Evolutionary conservation across 2,888 invertebrate genomes (phyloP), one percentile per base, ranked within the genome.

Genomic region (Lymantria monacha): DNA sequence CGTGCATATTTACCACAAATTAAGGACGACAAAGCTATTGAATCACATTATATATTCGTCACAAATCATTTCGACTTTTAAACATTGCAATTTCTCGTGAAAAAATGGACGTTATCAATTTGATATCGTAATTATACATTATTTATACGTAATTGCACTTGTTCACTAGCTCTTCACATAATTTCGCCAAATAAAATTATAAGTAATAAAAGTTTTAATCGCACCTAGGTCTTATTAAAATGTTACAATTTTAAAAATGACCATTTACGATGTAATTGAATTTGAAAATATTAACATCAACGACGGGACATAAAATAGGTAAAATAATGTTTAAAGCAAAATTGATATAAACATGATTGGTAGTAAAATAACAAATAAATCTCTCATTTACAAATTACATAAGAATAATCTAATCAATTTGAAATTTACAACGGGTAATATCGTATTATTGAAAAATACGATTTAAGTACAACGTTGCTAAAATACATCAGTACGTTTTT

Each of bases 111-210:
- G 87, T 82, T 61, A 74, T 72, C 66, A 50, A 66, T 70, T 79
- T 77, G 72, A 72, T 30, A 75, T 78, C 67, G 72, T 80, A 76
- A 70, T 77, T 73, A 71, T 76, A 72, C 64, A 76, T 74, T 74
- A 77, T 77, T 22, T 76, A 74, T 75, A 78, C 76, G 81, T 87
- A 88, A 88, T 88, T 85, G 88, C 89, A 89, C 87, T 89, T 89
- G 78, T 79, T 79, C 55, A 57, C 59, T 67, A 67, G 68, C 76
- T 83, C 76, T 72, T 72, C 66, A 63, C 66, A 66, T 66, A 70
- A 63, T 70, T 70, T 74, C 74, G 76, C 72, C 74, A 76, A n/a
- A 73, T 73, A 61, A 58, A 55, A 62, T 62, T 69, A 63, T 61
- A 66, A 10, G 3, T 22, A 15, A 9, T 10, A 41, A 15, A 15